Evolutionary conservation across 2,888 invertebrate species (phyloP), one percentile per base, ranked within the genome.

Genomic region (Argyra leucocephala): DNA sequence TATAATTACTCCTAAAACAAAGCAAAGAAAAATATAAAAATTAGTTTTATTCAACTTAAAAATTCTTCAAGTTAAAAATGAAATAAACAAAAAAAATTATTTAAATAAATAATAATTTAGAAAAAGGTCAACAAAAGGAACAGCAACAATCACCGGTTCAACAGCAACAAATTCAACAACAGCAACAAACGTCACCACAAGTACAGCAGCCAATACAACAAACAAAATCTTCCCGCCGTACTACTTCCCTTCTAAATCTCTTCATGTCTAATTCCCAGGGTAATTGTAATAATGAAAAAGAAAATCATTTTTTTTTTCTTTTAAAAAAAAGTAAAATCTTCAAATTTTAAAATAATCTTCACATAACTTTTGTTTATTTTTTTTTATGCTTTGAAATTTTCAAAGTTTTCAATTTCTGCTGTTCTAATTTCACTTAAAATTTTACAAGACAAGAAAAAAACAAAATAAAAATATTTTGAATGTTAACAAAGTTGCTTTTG

Each of bases 221-320:
- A 72, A 75, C 70, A 69, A 90, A 90, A 84, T 87, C 90, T 80
- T 92, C 92, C 80, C 90, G 93, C 82, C 89, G 93, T 83, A 92
- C 93, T 80, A 93, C 93, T 81, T 94, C 93, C 82, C 88, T 94
- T 81, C 87, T 94, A 82, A 93, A 94, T 86, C 87, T 94, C 84
- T 94, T 94, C 86, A 92, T 93, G 85, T 91, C 93, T 82, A 93
- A 91, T 84, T 92, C 93, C 84, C 93, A 92, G 88, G 93, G 91
- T 86, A 93, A 48, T 48, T 48, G 48, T 48, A 48, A 48, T 74
- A 75, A 73, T 70, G 68, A 71, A 69, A 71, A 68, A 70, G 65
- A 65, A 63, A 61, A 21, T 18, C 48, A 57, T 22, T 48, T 37
- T 21, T 22, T 48, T 22, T 48, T 37, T 21, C 18, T 48, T 61